Evolutionary conservation across 2,113 vertebrate genomes (phyloP), one percentile per base, ranked within the genome.

Genomic region (Callospermophilus lateralis): DNA sequence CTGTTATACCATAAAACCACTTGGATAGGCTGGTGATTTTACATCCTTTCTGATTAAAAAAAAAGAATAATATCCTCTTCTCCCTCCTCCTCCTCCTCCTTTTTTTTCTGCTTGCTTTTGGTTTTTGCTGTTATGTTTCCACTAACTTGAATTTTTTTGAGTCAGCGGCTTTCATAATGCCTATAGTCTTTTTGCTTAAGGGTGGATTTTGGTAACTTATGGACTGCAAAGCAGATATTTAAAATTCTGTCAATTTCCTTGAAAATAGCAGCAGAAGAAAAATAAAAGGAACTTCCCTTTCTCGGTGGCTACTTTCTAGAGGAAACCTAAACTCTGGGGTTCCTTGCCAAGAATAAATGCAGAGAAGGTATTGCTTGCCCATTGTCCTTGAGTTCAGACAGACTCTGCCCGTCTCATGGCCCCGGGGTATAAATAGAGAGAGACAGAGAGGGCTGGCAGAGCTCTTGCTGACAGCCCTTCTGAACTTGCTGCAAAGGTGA

Each of bases 381-480:
- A 16, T 86, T 87, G 96, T 98, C 97, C 78, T 98, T 98, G 76
- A 97, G 95, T 97, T 92, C 96, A 76, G 93, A 94, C 96, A 97
- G 93, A 94, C 91, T 98, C 96, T 96, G 98, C 95, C 96, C 89
- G 94, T 97, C 98, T 98, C 97, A 97, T 89, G 97, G 95, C 95
- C 95, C 97, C 94, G 95, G 97, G 95, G 97, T 98, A 98, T 98
- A 98, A 99, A 98, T 98, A 98, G 97, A 98, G 97, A 98, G 95
- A 98, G 96, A 97, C 92, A 72, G 81, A 81, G 83, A 94, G 93
- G 95, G 97, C 96, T 97, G 98, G 97, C 98, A 97, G 97, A 97
- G 92, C 96, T 97, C 89, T 97, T 97, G 94, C 96, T 97, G 97
- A 97, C 96, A 97, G 95, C 65, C 84, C 84, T 98, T 97, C 97